These are phyloP conservation scores for Cricetomys ansorgei DNA, from an alignment of 2,113 vertebrate species.

Conservation along the genomic window DNA sequence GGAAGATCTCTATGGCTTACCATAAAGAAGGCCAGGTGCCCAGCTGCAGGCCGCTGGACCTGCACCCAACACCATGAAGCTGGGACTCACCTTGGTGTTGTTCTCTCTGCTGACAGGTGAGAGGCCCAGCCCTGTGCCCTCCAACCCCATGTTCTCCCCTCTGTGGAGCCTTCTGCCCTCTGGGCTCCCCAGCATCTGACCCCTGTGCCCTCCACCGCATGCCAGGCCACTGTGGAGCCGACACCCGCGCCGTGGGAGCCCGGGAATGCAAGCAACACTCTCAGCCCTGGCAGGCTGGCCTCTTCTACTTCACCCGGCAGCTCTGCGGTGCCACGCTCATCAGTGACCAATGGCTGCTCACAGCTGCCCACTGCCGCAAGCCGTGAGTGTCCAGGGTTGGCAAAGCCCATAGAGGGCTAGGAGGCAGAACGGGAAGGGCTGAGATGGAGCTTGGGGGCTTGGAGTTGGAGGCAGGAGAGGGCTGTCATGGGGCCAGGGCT, in stretches of 20 bases:
- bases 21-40: conserved; percentile 50
- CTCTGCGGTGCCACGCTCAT: conserved; percentile 85
- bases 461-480: neutral
- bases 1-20: conserved; percentile 49
- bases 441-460: rapidly evolving
- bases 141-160: neutral
- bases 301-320: conserved; percentile 73
- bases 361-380: conserved; percentile 79
- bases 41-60: neutral
- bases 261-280: conserved; percentile 75
- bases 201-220: neutral
- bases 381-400: conserved; percentile 57
- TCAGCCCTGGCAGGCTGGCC: conserved; percentile 82
- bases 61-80: conserved; percentile 63
- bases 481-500: neutral
- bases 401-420: neutral
- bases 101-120: conserved; percentile 67
- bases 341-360: conserved; percentile 85
- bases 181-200: neutral
- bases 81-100: neutral
- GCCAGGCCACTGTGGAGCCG: conserved; percentile 64
- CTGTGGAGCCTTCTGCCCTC: rapidly evolving
- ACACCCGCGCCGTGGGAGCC: conserved; percentile 71
- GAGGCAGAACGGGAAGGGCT: neutral
- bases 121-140: rapidly evolving